Base-by-base conservation (phyloP, 2,113 vertebrate species). In the Mola mola region DNA sequence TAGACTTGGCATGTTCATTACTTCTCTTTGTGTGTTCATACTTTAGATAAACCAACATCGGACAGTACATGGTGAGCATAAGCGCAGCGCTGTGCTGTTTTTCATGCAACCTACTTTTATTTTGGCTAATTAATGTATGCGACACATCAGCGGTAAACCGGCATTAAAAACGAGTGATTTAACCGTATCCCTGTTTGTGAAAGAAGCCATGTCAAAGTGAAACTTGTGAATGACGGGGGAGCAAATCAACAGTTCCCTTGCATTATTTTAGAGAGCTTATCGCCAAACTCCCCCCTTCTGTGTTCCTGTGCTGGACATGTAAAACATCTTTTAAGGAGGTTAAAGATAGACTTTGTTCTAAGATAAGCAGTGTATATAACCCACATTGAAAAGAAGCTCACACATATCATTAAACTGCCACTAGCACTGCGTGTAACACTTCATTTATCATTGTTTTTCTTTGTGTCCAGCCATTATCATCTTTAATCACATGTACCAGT, bases 1-100 rank as follows among this genome's bases (percentile, higher is more conserved):
- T 72, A 63, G 71, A 76, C 60, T 61, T 67, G 74, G 64, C 72
- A 56, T 76, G 75, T 79, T 82, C 82, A 81, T 85, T 62, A 73
- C 53, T 17, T 63, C 44, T 60, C 61, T 75, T 49, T 70, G 70
- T 85, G 75, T 81, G 77, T 74, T 78, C 63, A 53, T 64, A 70
- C 62, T 79, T 78, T 70, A 69, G 76, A 79, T 61, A 38, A 61
- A 55, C 57, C 55, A 79, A 63, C 67, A 67, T 68, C 11, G 52
- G 58, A 63, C 52, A 44, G 37, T 63, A 61, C 64, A 41, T 41
- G 42, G 51, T 17, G 59, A 74, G 64, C 24, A 37, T 26, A 42
- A 53, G 37, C 8, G 17, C 1, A 3, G 19, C 70, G 58, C 42
- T 10, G 36, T 29, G 55, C 48, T 58, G 75, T 81, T 75, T 81